These are phyloP conservation scores for Chymomyza procnemis DNA, from an alignment of 2,888 invertebrate species.

Conservation along the genomic window DNA sequence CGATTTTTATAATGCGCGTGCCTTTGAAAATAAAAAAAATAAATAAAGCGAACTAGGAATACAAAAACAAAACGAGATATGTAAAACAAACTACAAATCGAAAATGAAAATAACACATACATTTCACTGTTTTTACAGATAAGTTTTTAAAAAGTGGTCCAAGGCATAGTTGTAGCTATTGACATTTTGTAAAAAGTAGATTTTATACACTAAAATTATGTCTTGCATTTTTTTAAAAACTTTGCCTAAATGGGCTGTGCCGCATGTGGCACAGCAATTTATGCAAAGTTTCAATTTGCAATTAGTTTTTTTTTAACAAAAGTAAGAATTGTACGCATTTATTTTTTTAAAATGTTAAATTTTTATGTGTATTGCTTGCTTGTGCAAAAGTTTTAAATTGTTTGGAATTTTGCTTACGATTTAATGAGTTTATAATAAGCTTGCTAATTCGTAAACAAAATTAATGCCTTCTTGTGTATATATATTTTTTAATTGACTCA, in stretches of 20 bases:
- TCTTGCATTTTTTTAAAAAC: neutral
- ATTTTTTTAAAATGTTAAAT: no score
- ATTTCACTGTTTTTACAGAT: neutral
- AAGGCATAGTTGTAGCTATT: slow-evolving; percentile 15
- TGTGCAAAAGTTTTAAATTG: no score
- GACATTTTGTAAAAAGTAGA: slow-evolving; percentile 38
- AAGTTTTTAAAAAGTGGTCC: slow-evolving; percentile 30
- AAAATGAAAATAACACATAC: slow-evolving; percentile 23
- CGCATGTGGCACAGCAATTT: neutral
- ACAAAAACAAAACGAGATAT: slow-evolving; percentile 41
- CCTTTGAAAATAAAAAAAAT: slow-evolving; percentile 60
- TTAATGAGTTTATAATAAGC: no score
- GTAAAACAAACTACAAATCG: slow-evolving; percentile 27
- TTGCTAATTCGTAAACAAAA: no score
- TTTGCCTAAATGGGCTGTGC: neutral
- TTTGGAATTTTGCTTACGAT: neutral
- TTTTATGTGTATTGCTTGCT: neutral
- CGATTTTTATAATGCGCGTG: slow-evolving; percentile 67
- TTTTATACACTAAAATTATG: slow-evolving; percentile 18
- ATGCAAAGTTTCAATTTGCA: neutral
- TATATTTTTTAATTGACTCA: no score
- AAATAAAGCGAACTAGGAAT: slow-evolving; percentile 53
- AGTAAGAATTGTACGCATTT: no score
- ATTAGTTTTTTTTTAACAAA: no score
- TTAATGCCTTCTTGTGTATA: no score